These are phyloP conservation scores for Corbicula japonica DNA, from an alignment of 2,888 invertebrate species.

Conservation along the genomic window DNA sequence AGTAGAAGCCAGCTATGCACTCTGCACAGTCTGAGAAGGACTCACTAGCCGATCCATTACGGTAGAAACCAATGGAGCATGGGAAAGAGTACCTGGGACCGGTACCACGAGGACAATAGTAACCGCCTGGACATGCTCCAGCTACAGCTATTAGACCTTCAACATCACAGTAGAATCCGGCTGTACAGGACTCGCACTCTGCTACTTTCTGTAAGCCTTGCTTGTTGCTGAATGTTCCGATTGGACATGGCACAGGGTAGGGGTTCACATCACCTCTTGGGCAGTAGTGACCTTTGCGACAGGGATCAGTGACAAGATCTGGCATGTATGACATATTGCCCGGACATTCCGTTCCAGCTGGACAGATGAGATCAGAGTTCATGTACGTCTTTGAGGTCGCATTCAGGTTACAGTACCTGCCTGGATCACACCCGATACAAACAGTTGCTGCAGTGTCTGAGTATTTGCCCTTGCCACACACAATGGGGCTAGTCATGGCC, in stretches of 20 bases:
- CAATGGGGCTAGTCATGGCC: conserved; percentile 75
- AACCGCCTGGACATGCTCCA: conserved; percentile 84
- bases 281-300: conserved; percentile 84
- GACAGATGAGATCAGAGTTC: conserved; percentile 74
- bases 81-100: conserved; percentile 76
- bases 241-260: conserved; percentile 83
- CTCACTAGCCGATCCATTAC: conserved; percentile 83
- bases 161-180: conserved; percentile 82
- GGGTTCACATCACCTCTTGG: conserved; percentile 84
- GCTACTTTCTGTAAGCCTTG: conserved; percentile 79
- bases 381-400: conserved; percentile 79
- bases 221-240: conserved; percentile 82
- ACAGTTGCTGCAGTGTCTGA: conserved; percentile 78
- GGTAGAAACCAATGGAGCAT: conserved; percentile 85
- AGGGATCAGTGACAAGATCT: conserved; percentile 77
- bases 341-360: conserved; percentile 84
- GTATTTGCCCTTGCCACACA: conserved; percentile 84
- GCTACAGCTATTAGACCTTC: conserved; percentile 79
- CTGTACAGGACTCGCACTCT: conserved; percentile 83
- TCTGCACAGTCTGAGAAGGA: conserved; percentile 84
- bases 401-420: conserved; percentile 82
- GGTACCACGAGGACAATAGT: conserved; percentile 85
- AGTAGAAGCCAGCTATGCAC: conserved; percentile 85
- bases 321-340: conserved; percentile 81
- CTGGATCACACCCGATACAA: conserved; percentile 81